phyloP scores from a whole-genome alignment of 1,140 invertebrate species.

The Calliphora vicina region DNA sequence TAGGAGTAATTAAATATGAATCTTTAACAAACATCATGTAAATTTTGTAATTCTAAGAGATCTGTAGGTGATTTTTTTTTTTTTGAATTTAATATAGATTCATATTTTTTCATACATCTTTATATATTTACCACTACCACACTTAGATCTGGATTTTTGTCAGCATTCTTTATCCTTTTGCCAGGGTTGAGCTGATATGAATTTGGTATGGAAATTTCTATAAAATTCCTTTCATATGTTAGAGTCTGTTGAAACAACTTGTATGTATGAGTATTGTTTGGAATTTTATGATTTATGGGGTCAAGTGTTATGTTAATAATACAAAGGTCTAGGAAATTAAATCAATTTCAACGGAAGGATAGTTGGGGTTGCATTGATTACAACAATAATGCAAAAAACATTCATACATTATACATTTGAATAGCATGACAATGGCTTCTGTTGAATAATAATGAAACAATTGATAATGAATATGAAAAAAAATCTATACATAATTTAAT shows the following conservation, averaged over 20 bases:
- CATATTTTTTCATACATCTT: too few relatives aligned
- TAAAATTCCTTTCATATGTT: conserved; percentile 23
- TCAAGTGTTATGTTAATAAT: conserved; percentile 60
- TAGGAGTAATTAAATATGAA: too few relatives aligned
- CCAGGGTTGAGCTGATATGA: neutral
- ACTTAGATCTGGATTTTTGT: too few relatives aligned
- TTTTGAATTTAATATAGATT: too few relatives aligned
- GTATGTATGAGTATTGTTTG: neutral
- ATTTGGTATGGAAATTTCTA: neutral
- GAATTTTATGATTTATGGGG: conserved; percentile 58
- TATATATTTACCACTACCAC: too few relatives aligned
- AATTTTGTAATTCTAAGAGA: too few relatives aligned
- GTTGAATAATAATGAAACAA: neutral
- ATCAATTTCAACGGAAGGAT: conserved; percentile 62
- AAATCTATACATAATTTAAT: too few relatives aligned
- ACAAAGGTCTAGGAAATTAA: conserved; percentile 56
- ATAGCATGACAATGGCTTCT: neutral
- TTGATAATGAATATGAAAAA: neutral
- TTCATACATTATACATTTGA: neutral
- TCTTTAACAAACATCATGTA: too few relatives aligned
- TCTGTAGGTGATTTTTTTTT: too few relatives aligned
- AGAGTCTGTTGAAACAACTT: neutral
- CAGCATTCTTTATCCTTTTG: neutral
- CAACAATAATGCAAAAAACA: neutral
- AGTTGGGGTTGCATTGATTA: conserved; percentile 42